Percentiles rank a stretch among this genome's conserved stretches.
Evolutionary conservation across 2,113 vertebrate genomes (phyloP).

Genomic region (Ophthalmolycus amberensis): DNA sequence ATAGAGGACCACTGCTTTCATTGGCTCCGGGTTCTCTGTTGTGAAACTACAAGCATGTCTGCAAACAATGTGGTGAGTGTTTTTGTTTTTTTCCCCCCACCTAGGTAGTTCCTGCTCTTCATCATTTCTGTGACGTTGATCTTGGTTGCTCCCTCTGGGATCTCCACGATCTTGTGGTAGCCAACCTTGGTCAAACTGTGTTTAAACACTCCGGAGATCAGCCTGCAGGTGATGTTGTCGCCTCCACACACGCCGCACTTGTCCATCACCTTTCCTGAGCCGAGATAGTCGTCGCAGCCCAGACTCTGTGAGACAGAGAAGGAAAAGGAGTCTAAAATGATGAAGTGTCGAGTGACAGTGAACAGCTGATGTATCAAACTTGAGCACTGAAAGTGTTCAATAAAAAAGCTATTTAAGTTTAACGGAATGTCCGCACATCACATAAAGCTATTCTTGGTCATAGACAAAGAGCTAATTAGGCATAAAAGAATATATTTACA

Average conservation of each 20-base stretch:
- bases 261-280: conserved; percentile 92
- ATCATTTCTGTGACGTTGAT: conserved; percentile 97
- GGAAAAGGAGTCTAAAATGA: background rate
- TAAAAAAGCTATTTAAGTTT: background rate
- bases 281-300: conserved; percentile 94
- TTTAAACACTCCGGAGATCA: conserved; percentile 93
- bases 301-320: conserved; percentile 82
- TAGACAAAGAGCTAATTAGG: background rate
- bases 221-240: conserved; percentile 90
- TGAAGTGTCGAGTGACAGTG: background rate
- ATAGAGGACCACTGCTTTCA: background rate
- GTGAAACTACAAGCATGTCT: background rate
- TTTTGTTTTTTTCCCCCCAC: conserved; percentile 79
- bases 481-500: background rate
- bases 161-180: conserved; percentile 96
- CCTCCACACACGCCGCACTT: conserved; percentile 95
- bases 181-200: conserved; percentile 91
- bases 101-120: conserved; percentile 97
- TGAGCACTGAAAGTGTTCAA: background rate
- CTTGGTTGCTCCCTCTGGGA: conserved; percentile 96
- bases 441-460: background rate
- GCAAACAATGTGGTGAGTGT: background rate
- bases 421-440: background rate
- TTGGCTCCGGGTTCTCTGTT: background rate
- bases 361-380: background rate